Evolutionary conservation across 2,113 vertebrate genomes (phyloP).

Genomic region (Balaenoptera acutorostrata): DNA sequence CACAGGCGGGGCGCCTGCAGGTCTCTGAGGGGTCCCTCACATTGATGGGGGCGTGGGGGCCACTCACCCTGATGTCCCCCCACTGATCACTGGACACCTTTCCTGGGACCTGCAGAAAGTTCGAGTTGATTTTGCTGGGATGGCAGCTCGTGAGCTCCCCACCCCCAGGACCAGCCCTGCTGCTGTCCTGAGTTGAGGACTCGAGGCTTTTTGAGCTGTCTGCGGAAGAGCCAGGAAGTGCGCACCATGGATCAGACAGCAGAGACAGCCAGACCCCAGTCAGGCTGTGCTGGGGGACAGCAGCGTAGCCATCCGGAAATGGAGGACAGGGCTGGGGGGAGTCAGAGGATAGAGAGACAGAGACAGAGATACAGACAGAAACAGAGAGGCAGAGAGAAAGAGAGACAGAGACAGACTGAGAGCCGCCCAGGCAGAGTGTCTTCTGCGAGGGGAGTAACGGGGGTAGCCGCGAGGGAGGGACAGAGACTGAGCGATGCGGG

Average conservation of each 20-base stretch:
- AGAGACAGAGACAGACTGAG: not conserved
- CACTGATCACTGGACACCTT: not conserved
- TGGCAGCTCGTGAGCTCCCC: not conserved
- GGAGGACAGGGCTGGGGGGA: not conserved
- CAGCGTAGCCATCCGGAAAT: not conserved
- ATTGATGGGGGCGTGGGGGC: not conserved
- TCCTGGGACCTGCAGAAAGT: not conserved
- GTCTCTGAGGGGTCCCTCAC: not conserved
- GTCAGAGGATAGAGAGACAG: not conserved
- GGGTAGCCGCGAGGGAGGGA: too few relatives aligned
- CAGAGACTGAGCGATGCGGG: not conserved
- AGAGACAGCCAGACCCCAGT: not conserved
- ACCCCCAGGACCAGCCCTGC: not conserved
- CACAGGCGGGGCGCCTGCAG: fast-evolving
- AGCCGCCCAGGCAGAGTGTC: not conserved
- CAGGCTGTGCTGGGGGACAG: not conserved
- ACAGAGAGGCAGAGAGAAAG: not conserved
- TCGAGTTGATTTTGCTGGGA: not conserved
- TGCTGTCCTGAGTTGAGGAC: not conserved
- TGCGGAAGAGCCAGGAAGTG: too few relatives aligned
- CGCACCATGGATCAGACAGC: fast-evolving
- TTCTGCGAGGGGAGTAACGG: not conserved
- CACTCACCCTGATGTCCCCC: not conserved
- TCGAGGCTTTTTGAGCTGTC: too few relatives aligned
- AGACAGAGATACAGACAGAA: too few relatives aligned